These are phyloP conservation scores for Wasmannia auropunctata DNA, from an alignment of 1,140 invertebrate species.

Conservation along the genomic window DNA sequence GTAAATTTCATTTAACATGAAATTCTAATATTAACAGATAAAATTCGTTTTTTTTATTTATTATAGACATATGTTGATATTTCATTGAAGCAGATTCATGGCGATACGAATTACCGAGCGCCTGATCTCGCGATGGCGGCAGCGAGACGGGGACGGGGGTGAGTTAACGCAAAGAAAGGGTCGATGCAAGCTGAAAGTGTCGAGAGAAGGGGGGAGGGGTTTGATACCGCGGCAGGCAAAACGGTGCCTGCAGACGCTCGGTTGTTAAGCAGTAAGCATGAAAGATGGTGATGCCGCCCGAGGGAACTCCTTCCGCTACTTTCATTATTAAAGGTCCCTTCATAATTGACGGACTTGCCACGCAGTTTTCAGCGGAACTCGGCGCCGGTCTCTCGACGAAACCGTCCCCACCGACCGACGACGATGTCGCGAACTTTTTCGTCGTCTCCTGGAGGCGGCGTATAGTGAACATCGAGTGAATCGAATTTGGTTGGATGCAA, in stretches of 20 bases:
- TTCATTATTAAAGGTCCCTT: conserved; percentile 81
- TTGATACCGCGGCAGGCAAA: conserved; percentile 51
- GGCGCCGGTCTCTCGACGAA: conserved; percentile 41
- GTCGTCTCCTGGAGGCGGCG: background rate
- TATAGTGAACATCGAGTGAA: background rate
- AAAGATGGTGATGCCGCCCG: conserved; percentile 83
- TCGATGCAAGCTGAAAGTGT: conserved; percentile 76
- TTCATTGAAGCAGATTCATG: conserved; percentile 40
- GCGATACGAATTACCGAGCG: background rate
- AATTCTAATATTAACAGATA: background rate
- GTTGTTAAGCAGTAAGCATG: conserved; percentile 82
- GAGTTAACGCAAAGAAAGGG: conserved; percentile 76
- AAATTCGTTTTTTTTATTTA: background rate
- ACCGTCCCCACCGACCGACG: conserved; percentile 9
- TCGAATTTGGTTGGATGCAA: conserved; percentile 6
- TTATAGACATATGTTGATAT: conserved; percentile 9
- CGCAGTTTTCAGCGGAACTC: conserved; percentile 55
- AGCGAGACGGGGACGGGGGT: background rate
- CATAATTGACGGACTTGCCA: conserved; percentile 74
- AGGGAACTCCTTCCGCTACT: conserved; percentile 81
- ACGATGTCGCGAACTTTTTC: conserved; percentile 32
- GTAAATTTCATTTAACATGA: conserved; percentile 2
- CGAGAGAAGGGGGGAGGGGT: conserved; percentile 17
- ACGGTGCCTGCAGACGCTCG: conserved; percentile 66
- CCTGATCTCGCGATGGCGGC: background rate